A percentile compares a stretch with the other conserved stretches of the same genome.
phyloP scores from a whole-genome alignment of 2,797 vertebrate genomes.

The Anniella stebbinsi region DNA sequence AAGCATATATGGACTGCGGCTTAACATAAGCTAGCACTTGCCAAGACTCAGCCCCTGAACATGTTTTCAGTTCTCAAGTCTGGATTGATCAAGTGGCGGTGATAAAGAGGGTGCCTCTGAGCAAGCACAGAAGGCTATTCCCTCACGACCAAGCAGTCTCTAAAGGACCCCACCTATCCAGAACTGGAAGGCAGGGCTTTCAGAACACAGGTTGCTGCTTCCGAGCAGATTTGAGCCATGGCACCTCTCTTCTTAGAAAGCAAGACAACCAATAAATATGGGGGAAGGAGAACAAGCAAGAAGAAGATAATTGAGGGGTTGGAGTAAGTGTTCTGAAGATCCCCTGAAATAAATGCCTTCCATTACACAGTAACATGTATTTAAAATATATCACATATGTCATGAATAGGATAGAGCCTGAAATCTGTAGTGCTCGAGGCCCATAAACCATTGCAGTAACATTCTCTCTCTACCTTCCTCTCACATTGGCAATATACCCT shows the following conservation, averaged over 20 bases:
- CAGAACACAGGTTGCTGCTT: background rate
- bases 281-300: background rate
- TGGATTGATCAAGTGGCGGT: background rate
- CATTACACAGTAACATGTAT: background rate
- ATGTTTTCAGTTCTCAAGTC: background rate
- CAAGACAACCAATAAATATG: background rate
- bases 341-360: background rate
- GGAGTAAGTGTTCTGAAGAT: background rate
- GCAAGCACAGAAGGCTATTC: background rate
- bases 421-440: background rate
- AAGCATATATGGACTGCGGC: background rate
- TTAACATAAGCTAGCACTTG: background rate
- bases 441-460: background rate
- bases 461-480: background rate
- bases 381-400: background rate
- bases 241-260: background rate
- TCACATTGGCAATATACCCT: background rate
- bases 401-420: background rate
- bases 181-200: background rate
- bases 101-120: background rate
- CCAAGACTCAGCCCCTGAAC: background rate
- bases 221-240: background rate
- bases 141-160: background rate
- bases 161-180: background rate
- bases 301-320: background rate